Percentiles rank a stretch among this genome's conserved stretches.
phyloP scores from a whole-genome alignment of 2,113 vertebrate species.

The Bufo gargarizans region DNA sequence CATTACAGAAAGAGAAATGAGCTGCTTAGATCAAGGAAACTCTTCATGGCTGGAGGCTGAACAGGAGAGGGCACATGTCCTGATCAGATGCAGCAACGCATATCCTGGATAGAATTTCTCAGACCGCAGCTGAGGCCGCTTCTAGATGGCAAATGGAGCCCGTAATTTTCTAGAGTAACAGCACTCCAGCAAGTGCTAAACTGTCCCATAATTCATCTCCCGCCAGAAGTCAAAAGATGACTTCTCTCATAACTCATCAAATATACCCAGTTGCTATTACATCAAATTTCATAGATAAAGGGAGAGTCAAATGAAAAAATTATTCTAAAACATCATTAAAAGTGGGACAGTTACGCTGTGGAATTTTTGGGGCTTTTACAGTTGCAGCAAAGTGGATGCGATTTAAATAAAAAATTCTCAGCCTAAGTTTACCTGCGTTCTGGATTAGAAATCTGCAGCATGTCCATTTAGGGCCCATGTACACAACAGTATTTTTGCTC shows the following conservation, averaged over 20 bases:
- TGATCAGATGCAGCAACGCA: slow-evolving; percentile 18
- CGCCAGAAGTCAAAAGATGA: not conserved
- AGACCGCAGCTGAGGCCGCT: not conserved
- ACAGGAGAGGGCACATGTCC: slow-evolving; percentile 5
- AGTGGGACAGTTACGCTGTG: too few relatives aligned
- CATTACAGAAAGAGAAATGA: not conserved
- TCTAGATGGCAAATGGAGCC: not conserved
- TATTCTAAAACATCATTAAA: not conserved
- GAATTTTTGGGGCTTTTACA: too few relatives aligned
- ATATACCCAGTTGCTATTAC: not conserved
- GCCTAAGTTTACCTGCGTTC: too few relatives aligned
- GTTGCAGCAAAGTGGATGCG: too few relatives aligned
- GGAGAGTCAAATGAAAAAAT: not conserved
- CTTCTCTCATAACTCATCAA: not conserved
- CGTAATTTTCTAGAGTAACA: slow-evolving; percentile 27
- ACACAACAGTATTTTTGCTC: too few relatives aligned
- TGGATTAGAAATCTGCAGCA: too few relatives aligned
- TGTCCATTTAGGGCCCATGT: too few relatives aligned
- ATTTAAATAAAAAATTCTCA: too few relatives aligned
- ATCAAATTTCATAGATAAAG: not conserved
- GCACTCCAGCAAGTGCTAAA: not conserved
- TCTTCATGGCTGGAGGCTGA: slow-evolving; percentile 9
- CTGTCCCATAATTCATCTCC: not conserved
- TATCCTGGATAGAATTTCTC: slow-evolving; percentile 13
- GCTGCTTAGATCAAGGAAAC: not conserved